These are phyloP conservation scores for Brienomyrus longianalis DNA, from an alignment of 2,113 vertebrate genomes.

Conservation along the genomic window DNA sequence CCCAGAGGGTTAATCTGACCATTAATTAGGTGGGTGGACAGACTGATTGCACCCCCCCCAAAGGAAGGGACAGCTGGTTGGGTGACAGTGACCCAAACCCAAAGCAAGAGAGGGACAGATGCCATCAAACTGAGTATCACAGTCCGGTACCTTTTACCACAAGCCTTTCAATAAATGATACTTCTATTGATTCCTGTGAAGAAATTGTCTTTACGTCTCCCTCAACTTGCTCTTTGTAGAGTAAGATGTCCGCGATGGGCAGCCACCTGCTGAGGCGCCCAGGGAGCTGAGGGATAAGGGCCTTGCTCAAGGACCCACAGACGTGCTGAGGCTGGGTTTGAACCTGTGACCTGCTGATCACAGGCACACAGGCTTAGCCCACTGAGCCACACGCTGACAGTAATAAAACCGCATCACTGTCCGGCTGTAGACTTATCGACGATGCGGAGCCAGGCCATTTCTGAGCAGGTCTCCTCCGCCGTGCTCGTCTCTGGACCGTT, in stretches of 20 bases:
- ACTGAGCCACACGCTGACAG: neutral
- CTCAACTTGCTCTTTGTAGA: too few relatives aligned
- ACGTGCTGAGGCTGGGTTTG: too few relatives aligned
- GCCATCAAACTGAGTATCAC: neutral
- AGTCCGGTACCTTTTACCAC: neutral
- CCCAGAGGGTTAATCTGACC: neutral
- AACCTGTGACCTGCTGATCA: too few relatives aligned
- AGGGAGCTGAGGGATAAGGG: too few relatives aligned
- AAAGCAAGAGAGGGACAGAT: neutral
- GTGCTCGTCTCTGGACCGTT: neutral
- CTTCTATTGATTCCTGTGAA: too few relatives aligned
- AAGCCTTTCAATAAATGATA: neutral
- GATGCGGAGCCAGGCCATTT: neutral
- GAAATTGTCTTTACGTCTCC: too few relatives aligned
- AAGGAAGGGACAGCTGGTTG: neutral
- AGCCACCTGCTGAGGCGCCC: too few relatives aligned
- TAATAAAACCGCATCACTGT: neutral
- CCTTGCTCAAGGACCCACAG: too few relatives aligned
- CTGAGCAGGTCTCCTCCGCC: neutral
- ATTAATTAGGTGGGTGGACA: neutral
- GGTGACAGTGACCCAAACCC: neutral
- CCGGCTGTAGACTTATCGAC: neutral
- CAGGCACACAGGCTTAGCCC: too few relatives aligned
- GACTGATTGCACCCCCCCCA: neutral
- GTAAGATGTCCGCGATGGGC: too few relatives aligned